phyloP scores from a whole-genome alignment of 2,888 invertebrate species.

The Toxonevra muliebris region DNA sequence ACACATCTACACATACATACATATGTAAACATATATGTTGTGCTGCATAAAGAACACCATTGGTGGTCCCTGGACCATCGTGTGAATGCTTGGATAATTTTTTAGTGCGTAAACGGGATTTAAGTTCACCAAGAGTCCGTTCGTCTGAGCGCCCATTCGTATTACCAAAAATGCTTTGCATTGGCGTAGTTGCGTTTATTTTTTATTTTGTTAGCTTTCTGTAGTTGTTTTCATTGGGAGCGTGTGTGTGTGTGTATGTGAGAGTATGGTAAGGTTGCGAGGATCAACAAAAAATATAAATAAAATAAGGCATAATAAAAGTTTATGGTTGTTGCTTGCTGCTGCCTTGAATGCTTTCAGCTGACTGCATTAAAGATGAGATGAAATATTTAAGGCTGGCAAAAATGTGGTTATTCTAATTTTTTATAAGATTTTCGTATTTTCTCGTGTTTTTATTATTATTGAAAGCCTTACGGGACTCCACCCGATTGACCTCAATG shows the following conservation, averaged over 20 bases:
- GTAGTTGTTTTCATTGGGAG: constrained; percentile 6
- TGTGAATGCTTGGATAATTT: constrained; percentile 9
- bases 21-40: background rate
- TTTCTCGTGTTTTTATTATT: too few species aligned
- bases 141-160: background rate
- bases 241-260: constrained; percentile 5
- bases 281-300: constrained; percentile 51
- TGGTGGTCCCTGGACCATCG: constrained; percentile 36
- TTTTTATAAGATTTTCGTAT: too few species aligned
- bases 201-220: constrained; percentile 1
- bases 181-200: background rate
- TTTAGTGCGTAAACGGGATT: too few species aligned
- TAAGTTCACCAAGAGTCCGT: background rate
- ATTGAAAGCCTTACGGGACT: too few species aligned
- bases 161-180: background rate
- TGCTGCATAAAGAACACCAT: constrained; percentile 34
- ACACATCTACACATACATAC: background rate
- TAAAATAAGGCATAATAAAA: constrained; percentile 59
- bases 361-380: too few species aligned
- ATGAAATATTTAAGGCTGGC: too few species aligned
- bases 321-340: constrained; percentile 50
- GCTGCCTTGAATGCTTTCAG: too few species aligned
- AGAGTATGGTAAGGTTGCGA: constrained; percentile 25
- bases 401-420: too few species aligned
- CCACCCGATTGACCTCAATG: too few species aligned